A percentile compares a stretch with the other conserved stretches of the same genome.
phyloP scores from a whole-genome alignment of 1,140 invertebrate genomes.

The Mercenaria mercenaria region DNA sequence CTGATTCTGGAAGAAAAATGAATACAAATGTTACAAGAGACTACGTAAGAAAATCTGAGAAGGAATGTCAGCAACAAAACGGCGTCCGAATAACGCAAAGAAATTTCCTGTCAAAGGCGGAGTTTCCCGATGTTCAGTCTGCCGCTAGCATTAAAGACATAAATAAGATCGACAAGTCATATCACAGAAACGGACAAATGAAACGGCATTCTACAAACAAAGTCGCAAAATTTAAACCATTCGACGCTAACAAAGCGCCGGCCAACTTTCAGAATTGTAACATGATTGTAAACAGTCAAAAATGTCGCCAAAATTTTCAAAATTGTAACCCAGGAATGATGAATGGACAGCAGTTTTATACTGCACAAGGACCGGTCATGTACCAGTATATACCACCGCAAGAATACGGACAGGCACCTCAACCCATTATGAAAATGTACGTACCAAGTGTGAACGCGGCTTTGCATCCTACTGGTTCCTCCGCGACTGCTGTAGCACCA shows the following conservation, averaged over 20 bases:
- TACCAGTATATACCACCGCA: conserved; percentile 1
- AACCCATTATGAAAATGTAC: neutral
- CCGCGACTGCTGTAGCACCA: conserved; percentile 29
- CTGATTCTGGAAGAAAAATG: too few relatives aligned
- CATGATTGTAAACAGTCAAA: neutral
- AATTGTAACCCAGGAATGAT: neutral
- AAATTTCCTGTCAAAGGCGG: neutral
- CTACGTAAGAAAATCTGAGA: neutral
- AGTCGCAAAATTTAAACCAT: conserved; percentile 12
- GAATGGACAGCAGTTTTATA: neutral
- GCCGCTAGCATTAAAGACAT: neutral
- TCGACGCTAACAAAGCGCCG: neutral
- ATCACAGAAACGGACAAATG: neutral
- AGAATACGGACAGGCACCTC: neutral
- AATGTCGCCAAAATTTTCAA: neutral
- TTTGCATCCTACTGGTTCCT: neutral
- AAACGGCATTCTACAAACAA: neutral
- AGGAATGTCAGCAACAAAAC: neutral
- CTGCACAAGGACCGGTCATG: neutral
- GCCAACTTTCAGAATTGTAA: neutral
- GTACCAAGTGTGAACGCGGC: neutral
- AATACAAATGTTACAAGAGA: neutral
- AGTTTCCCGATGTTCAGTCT: neutral
- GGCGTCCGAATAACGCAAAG: neutral
- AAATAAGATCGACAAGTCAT: neutral